Evolutionary conservation across 2,797 vertebrate genomes (phyloP).

Genomic region (Molossus molossus): DNA sequence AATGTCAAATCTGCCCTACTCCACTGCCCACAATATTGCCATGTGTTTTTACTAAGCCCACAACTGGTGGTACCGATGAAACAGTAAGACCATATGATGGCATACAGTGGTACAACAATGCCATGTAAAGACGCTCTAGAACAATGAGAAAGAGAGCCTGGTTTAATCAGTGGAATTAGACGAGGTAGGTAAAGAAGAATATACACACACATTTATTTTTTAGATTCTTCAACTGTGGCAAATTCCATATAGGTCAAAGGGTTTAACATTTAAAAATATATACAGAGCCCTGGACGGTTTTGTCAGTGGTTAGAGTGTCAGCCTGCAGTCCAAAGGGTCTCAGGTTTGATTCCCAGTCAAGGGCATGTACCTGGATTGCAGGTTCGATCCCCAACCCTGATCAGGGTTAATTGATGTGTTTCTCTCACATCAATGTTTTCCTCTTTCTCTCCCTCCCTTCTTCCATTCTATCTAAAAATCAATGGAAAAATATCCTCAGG

Average conservation of each 20-base stretch:
- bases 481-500: too few species aligned
- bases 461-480: too few species aligned
- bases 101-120: not conserved
- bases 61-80: not conserved
- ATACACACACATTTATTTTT: not conserved
- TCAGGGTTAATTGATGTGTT: too few species aligned
- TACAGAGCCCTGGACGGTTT: not conserved
- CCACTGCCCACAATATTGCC: not conserved
- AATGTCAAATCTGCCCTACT: not conserved
- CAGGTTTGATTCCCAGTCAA: too few species aligned
- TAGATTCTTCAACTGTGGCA: not conserved
- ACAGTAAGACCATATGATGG: not conserved
- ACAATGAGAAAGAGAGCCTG: not conserved
- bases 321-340: too few species aligned
- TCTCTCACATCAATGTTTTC: too few species aligned
- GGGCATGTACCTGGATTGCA: too few species aligned
- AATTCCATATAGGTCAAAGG: slow-evolving; percentile 21
- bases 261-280: not conserved
- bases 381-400: too few species aligned
- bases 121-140: not conserved
- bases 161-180: not conserved
- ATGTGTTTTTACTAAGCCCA: not conserved
- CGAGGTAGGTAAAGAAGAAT: not conserved
- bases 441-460: too few species aligned
- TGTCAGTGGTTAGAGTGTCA: too few species aligned